Conservation (phyloP, 2,113 vertebrate species). For the Melanerpes formicivorus region DNA sequence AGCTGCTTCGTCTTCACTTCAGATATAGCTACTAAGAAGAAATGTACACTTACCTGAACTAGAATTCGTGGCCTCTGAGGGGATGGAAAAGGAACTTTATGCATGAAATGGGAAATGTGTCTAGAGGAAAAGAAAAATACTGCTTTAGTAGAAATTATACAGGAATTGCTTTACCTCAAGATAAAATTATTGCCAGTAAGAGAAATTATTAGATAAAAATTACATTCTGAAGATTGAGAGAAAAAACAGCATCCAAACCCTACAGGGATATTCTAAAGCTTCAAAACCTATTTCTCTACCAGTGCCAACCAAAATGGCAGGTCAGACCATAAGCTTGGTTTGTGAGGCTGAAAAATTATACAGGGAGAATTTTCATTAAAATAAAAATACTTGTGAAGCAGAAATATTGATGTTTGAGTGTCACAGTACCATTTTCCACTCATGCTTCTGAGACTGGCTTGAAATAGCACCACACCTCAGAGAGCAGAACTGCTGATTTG, state of each 20-base stretch:
- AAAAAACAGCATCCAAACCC: not conserved
- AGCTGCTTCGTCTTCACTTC: not conserved
- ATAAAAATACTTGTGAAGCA: not conserved
- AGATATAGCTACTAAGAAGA: not conserved
- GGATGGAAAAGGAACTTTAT: conserved; percentile 95
- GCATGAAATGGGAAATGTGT: conserved; percentile 98
- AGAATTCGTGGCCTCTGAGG: conserved; percentile 95
- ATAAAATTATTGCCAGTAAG: not conserved
- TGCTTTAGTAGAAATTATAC: not conserved
- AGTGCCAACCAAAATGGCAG: not conserved
- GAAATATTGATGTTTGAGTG: not conserved
- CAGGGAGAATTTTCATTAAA: not conserved
- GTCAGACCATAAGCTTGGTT: not conserved
- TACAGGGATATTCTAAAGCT: not conserved
- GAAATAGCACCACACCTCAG: not conserved
- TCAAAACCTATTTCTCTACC: not conserved
- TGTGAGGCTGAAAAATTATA: not conserved
- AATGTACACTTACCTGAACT: conserved; percentile 86
- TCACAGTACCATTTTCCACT: not conserved
- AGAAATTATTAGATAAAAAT: not conserved
- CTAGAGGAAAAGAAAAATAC: conserved; percentile 73
- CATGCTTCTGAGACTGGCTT: not conserved
- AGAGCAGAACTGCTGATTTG: not conserved
- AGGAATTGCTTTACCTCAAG: not conserved
- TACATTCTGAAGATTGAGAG: not conserved